Evolutionary conservation across 2,113 vertebrate species (phyloP).

Genomic region (Choloepus hoffmanni): DNA sequence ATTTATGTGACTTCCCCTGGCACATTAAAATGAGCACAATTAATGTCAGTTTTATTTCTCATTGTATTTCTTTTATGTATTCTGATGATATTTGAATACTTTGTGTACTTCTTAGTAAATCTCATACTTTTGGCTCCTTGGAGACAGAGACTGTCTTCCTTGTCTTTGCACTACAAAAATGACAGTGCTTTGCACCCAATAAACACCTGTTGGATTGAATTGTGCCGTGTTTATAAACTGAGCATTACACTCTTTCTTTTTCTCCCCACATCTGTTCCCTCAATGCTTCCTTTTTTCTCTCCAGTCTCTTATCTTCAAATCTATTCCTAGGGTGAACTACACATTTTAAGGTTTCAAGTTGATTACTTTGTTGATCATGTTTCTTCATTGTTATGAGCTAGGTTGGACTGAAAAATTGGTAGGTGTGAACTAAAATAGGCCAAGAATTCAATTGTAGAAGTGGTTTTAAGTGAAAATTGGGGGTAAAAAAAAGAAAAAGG

Average conservation of each 20-base stretch:
- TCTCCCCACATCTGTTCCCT: background rate
- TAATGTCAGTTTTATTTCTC: constrained; percentile 11
- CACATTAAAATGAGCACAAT: background rate
- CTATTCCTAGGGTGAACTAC: constrained; percentile 6
- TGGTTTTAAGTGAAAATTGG: background rate
- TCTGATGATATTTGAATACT: constrained; percentile 28
- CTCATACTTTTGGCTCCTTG: background rate
- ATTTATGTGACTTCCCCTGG: background rate
- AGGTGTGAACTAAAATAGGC: constrained; percentile 53
- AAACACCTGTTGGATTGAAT: constrained; percentile 8
- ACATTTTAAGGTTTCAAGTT: background rate
- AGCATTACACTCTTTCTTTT: background rate
- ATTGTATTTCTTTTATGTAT: background rate
- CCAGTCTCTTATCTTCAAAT: background rate
- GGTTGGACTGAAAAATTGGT: constrained; percentile 27
- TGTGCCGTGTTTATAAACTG: background rate
- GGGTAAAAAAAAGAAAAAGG: background rate
- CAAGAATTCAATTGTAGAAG: background rate
- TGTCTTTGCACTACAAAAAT: constrained; percentile 16
- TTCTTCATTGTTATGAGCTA: background rate
- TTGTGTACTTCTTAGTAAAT: background rate
- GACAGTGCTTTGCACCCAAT: background rate
- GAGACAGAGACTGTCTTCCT: background rate
- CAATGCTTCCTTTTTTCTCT: background rate
- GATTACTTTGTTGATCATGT: background rate